A percentile compares a stretch with the other conserved stretches of the same genome.
Conservation (phyloP, 2,797 vertebrate species). For the Octomys mimax region DNA sequence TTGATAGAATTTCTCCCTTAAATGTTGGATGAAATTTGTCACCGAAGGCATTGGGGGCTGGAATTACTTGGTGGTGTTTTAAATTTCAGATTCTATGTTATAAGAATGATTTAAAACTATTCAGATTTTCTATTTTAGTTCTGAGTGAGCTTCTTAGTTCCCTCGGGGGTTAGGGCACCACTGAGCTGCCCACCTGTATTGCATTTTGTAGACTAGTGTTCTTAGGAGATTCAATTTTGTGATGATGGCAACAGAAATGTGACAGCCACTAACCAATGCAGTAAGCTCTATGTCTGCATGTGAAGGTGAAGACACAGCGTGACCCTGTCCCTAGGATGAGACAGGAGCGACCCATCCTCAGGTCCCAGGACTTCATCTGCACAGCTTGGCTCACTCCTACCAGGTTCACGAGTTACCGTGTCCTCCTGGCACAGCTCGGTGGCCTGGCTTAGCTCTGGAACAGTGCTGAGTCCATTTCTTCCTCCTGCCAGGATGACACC, state of each 20-base stretch:
- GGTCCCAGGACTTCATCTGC: accelerated
- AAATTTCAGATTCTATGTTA: background rate
- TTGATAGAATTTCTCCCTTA: background rate
- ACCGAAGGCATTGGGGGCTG: background rate
- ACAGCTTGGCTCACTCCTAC: accelerated
- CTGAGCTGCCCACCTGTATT: too few species aligned
- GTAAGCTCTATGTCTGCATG: accelerated
- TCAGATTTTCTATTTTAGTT: background rate
- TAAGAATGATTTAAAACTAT: background rate
- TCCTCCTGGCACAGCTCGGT: background rate
- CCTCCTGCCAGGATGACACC: accelerated
- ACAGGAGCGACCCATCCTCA: background rate
- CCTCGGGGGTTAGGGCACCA: background rate
- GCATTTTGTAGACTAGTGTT: background rate
- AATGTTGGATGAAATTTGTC: background rate
- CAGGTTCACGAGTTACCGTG: background rate
- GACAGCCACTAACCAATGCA: background rate
- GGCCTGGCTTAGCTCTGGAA: background rate
- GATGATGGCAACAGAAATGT: background rate
- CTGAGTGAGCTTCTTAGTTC: background rate
- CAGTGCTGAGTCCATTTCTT: background rate
- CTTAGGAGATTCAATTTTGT: background rate
- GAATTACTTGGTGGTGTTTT: background rate
- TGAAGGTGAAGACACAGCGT: background rate
- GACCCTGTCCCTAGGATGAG: background rate